Percentiles rank a stretch among this genome's conserved stretches.
These are phyloP conservation scores for Pachycephus smyrnensis DNA, from an alignment of 2,888 invertebrate genomes.

Conservation along the genomic window DNA sequence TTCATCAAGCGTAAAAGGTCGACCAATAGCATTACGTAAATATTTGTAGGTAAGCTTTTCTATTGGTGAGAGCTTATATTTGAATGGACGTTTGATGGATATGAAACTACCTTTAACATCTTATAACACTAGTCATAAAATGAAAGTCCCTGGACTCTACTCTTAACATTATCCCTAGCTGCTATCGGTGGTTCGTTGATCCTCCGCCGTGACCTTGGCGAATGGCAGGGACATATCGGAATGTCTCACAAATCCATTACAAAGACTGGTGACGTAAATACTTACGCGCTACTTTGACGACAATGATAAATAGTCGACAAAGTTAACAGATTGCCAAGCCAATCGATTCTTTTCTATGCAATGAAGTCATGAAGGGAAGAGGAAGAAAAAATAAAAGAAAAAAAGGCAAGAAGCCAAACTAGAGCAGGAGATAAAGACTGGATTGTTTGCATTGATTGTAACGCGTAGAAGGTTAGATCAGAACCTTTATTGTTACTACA, in stretches of 20 bases:
- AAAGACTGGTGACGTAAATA: neutral
- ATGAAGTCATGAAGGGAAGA: neutral
- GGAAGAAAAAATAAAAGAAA: neutral
- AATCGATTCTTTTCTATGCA: neutral
- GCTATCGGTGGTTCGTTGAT: neutral
- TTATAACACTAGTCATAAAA: neutral
- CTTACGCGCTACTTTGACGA: neutral
- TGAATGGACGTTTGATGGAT: neutral
- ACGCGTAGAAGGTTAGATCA: constrained; percentile 51
- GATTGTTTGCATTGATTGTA: neutral
- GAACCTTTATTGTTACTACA: constrained; percentile 60
- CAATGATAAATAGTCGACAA: neutral
- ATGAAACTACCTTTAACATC: neutral
- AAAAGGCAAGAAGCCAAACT: neutral
- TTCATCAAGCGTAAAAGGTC: neutral
- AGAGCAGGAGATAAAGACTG: neutral
- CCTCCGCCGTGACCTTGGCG: constrained; percentile 1
- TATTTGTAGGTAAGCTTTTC: neutral
- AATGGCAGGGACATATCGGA: neutral
- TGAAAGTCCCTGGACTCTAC: neutral
- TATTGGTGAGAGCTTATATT: neutral
- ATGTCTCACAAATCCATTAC: neutral
- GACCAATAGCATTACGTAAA: neutral
- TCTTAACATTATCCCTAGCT: neutral
- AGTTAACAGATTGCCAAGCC: neutral